Evolutionary conservation across 1,140 invertebrate genomes (phyloP).

Genomic region (Tribolium madens): DNA sequence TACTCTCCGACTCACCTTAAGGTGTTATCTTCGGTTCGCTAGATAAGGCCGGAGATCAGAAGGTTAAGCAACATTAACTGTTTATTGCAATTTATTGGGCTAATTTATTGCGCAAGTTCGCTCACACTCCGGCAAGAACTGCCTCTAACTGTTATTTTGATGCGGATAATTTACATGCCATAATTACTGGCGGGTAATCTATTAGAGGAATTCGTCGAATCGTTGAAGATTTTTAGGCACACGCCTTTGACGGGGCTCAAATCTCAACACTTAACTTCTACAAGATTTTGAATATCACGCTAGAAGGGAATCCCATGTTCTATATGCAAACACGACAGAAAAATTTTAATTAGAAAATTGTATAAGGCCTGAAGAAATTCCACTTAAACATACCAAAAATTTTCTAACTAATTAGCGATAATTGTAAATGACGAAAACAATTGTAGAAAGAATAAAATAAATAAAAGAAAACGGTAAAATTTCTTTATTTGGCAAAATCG

Average conservation of each 20-base stretch:
- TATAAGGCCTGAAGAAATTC: background rate
- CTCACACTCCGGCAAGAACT: conserved; percentile 40
- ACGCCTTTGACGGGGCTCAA: background rate
- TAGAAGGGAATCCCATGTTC: background rate
- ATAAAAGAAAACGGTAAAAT: background rate
- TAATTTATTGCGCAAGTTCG: conserved; percentile 57
- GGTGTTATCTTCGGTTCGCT: conserved; percentile 63
- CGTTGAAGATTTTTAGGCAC: background rate
- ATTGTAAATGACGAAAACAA: background rate
- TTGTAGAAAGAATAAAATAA: background rate
- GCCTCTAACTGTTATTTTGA: conserved; percentile 39
- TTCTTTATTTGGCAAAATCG: no score
- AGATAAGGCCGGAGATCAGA: conserved; percentile 63
- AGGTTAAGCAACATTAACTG: conserved; percentile 66
- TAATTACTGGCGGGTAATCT: conserved; percentile 12
- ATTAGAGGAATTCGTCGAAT: conserved; percentile 19
- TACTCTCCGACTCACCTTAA: conserved; percentile 61
- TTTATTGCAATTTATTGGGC: conserved; percentile 62
- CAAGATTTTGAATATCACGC: background rate
- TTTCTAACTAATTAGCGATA: background rate
- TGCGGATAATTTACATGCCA: conserved; percentile 38
- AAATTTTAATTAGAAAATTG: background rate
- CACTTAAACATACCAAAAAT: background rate
- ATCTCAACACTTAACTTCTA: background rate
- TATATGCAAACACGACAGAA: background rate